These are phyloP conservation scores for Porites divaricata DNA, from an alignment of 92 coral and sea anemone species.

Conservation along the genomic window DNA sequence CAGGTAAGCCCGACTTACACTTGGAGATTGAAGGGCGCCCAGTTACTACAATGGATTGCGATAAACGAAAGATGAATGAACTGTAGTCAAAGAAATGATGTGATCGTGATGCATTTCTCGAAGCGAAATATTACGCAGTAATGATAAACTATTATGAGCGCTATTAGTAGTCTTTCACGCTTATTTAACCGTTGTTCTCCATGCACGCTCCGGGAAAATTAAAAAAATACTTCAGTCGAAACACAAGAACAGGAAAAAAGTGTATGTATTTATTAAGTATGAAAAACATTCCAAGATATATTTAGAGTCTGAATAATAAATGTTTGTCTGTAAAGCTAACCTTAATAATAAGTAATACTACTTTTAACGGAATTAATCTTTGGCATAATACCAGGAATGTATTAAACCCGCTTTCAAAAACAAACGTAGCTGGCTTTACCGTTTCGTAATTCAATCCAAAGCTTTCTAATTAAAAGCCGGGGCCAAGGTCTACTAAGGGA, in stretches of 20 bases:
- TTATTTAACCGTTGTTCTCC: neutral
- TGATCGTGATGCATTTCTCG: too few species aligned
- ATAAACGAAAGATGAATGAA: too few species aligned
- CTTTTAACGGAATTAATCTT: neutral
- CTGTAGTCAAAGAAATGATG: too few species aligned
- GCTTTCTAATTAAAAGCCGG: neutral
- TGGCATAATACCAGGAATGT: neutral
- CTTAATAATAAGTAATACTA: neutral
- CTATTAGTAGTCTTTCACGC: neutral
- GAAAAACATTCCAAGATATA: conserved; percentile 1
- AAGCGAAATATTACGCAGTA: too few species aligned
- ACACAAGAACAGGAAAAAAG: neutral
- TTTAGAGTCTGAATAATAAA: conserved; percentile 14
- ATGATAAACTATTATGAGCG: too few species aligned
- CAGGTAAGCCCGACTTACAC: too few species aligned
- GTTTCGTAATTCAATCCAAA: conserved; percentile 10
- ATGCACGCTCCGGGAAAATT: neutral
- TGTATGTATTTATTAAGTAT: neutral
- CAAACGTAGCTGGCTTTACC: neutral
- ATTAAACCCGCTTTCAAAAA: conserved; percentile 19
- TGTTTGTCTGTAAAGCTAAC: conserved; percentile 8
- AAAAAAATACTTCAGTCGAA: neutral
- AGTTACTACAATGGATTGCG: too few species aligned
- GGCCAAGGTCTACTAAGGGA: neutral
- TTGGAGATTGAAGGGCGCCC: too few species aligned